Conservation (phyloP, 2,888 invertebrate genomes). For the Diaprepes abbreviatus region DNA sequence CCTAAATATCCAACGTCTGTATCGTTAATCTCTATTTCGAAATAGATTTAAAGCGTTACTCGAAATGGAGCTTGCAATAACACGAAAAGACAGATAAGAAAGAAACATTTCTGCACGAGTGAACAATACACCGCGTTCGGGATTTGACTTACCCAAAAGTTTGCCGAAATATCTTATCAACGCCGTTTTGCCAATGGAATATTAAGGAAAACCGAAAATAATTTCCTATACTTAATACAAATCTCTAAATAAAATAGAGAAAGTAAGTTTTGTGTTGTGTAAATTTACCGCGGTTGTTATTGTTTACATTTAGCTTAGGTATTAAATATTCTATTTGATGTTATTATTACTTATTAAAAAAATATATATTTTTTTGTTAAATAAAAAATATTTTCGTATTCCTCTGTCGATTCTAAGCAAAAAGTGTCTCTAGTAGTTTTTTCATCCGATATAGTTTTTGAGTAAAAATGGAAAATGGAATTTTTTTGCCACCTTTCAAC, state of each 20-base stretch:
- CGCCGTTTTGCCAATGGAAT: slow-evolving; percentile 13
- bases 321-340: too few species aligned
- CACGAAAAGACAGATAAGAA: slow-evolving; percentile 21
- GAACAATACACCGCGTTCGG: slow-evolving; percentile 19
- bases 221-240: slow-evolving; percentile 9
- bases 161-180: slow-evolving; percentile 24
- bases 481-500: too few species aligned
- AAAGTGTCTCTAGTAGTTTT: too few species aligned
- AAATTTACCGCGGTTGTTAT: neutral
- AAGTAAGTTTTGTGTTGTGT: neutral
- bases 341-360: too few species aligned
- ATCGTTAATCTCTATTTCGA: neutral
- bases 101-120: slow-evolving; percentile 25
- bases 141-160: slow-evolving; percentile 23
- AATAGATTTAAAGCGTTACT: neutral
- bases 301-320: neutral
- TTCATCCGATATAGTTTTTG: too few species aligned
- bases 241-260: neutral
- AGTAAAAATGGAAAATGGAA: too few species aligned
- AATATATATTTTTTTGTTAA: too few species aligned
- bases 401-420: too few species aligned
- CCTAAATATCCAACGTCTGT: too few species aligned
- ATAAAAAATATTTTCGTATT: too few species aligned
- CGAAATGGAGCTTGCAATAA: slow-evolving; percentile 17
- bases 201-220: slow-evolving; percentile 19